Percentiles rank a stretch among this genome's conserved stretches.
Conservation (phyloP, 2,888 invertebrate species). For the Odontomyia ornata region DNA sequence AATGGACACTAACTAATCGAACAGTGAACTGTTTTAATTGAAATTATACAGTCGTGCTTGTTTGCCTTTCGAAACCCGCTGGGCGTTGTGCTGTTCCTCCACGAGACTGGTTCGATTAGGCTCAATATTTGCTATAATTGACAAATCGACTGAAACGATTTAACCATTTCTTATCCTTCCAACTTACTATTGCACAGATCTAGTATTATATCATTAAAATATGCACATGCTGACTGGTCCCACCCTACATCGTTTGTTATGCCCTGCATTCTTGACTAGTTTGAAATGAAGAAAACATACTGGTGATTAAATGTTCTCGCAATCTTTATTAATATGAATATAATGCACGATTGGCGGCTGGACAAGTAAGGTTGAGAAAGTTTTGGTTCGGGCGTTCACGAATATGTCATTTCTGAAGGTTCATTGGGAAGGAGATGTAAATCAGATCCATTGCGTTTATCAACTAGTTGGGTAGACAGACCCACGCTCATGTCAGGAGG, state of each 20-base stretch:
- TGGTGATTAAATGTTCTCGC: not conserved
- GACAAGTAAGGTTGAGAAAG: no score
- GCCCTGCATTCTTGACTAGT: not conserved
- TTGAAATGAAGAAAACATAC: not conserved
- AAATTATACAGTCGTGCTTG: constrained; percentile 40
- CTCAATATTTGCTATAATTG: constrained; percentile 19
- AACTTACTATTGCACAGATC: not conserved
- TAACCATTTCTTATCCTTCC: constrained; percentile 22
- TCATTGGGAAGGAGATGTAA: no score
- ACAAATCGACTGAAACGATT: constrained; percentile 35
- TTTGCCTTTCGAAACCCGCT: constrained; percentile 40
- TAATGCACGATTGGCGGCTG: no score
- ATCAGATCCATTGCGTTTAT: no score
- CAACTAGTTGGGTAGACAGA: no score
- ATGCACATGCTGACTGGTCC: constrained; percentile 30
- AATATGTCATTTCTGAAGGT: no score
- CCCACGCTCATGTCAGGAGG: no score
- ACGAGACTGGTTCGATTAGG: constrained; percentile 15
- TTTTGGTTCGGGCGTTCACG: no score
- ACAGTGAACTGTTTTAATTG: constrained; percentile 42
- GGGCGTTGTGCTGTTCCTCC: constrained; percentile 23
- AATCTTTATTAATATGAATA: not conserved
- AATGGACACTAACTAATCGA: constrained; percentile 38
- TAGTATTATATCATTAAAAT: constrained; percentile 37
- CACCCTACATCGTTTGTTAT: not conserved